These are phyloP conservation scores for Pteropus rufus DNA, from an alignment of 2,797 vertebrate species.

Conservation along the genomic window DNA sequence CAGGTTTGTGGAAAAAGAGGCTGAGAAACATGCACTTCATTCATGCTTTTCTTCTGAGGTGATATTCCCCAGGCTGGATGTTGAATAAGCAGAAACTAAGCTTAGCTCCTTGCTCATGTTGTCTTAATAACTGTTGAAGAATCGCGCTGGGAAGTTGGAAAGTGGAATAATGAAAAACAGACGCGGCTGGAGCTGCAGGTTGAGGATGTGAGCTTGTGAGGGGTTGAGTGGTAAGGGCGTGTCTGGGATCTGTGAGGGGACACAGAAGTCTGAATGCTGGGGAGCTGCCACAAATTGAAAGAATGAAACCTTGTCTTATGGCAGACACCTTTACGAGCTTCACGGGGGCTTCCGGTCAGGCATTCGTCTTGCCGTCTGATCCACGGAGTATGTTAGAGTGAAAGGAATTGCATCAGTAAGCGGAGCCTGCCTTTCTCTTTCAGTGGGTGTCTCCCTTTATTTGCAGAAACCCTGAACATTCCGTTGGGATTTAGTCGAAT, in stretches of 20 bases:
- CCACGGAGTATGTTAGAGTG: background rate
- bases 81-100: slow-evolving; percentile 61
- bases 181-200: slow-evolving; percentile 49
- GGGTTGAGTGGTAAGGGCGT: slow-evolving; percentile 3
- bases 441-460: slow-evolving; percentile 19
- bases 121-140: slow-evolving; percentile 66
- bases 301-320: background rate
- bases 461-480: slow-evolving; percentile 34
- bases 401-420: slow-evolving; percentile 38
- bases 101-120: slow-evolving; percentile 37
- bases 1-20: background rate
- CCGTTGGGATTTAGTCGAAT: background rate
- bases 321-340: background rate
- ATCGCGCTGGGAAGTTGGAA: slow-evolving; percentile 50
- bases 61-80: slow-evolving; percentile 52
- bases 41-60: slow-evolving; percentile 54
- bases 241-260: slow-evolving; percentile 23
- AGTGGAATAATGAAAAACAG: slow-evolving; percentile 65
- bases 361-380: background rate
- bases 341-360: background rate
- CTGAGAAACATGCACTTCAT: slow-evolving; percentile 7
- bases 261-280: background rate
- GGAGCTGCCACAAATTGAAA: background rate
- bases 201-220: slow-evolving; percentile 32
- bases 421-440: slow-evolving; percentile 59